A percentile compares a stretch with the other conserved stretches of the same genome.
Conservation (phyloP, 2,113 vertebrate genomes). For the Sander vitreus region DNA sequence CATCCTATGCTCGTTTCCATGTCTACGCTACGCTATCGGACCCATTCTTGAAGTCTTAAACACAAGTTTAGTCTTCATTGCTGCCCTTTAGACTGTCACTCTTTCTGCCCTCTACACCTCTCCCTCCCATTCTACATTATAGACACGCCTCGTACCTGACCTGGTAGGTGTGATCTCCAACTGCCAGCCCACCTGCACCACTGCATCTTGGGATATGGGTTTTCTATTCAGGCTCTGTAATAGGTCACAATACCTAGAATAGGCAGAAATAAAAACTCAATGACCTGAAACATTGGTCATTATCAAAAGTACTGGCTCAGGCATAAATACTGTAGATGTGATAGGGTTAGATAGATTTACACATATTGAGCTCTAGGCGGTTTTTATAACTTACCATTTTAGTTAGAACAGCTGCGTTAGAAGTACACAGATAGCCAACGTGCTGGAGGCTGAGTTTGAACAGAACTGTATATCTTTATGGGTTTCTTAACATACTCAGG, state of each 20-base stretch:
- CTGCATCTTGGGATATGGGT: conserved; percentile 87
- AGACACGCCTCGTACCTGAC: conserved; percentile 81
- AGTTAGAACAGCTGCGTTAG: not conserved
- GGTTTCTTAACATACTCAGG: conserved; percentile 31
- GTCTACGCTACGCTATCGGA: not conserved
- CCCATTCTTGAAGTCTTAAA: not conserved
- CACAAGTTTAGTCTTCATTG: not conserved
- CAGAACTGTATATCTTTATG: not conserved
- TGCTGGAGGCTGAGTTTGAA: conserved; percentile 9
- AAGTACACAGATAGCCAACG: not conserved
- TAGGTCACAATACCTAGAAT: conserved; percentile 26
- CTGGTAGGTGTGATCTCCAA: conserved; percentile 75
- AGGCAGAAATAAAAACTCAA: conserved; percentile 12
- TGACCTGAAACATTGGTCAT: not conserved
- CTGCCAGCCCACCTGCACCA: conserved; percentile 79
- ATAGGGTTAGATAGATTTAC: not conserved
- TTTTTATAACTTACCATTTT: not conserved
- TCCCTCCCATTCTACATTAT: conserved; percentile 37
- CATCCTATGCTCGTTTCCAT: conserved; percentile 5
- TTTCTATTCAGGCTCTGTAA: conserved; percentile 59
- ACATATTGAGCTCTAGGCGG: not conserved
- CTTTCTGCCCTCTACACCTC: conserved; percentile 21
- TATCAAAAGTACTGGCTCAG: not conserved
- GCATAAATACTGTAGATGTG: not conserved
- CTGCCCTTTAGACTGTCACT: conserved; percentile 68